Evolutionary conservation across 1,140 invertebrate species (phyloP), one percentile per base, ranked within the genome.

Genomic region (Zaprionus tsacasi): DNA sequence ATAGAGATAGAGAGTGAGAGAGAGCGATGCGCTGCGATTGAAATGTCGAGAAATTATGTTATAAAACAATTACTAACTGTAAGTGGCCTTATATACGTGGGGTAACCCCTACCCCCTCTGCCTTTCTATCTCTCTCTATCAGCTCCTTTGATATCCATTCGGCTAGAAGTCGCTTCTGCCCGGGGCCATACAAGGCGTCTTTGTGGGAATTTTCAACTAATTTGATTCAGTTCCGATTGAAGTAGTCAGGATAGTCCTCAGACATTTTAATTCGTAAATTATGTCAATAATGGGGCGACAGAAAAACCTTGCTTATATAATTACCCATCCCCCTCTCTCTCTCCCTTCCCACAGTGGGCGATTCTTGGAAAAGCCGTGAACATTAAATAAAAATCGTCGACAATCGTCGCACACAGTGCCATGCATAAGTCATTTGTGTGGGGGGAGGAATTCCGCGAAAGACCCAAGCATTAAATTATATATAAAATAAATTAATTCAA

Each of bases 101-200:
- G 3, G 25, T 43, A 30, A 17, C 13, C 21, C 36, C 1, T 6
- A n/a, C 25, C 38, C 36, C 12, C 1, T 30, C 27, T 30, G 1
- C 4, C 27, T 30, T 3, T 30, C 6, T 30, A 1, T 30, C 27
- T 5, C 27, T 30, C 27, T 30, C 36, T 17, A 30, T 33, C 5
- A 67, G 66, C 85, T 88, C 83, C 83, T 88, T 88, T 88, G 83
- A 83, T 76, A 80, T 61, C 10, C 69, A 64, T 54, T 79, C 56
- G 8, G 43, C 55, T 69, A 55, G 61, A 76, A 82, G 78, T 67
- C 61, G 38, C 40, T 82, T 15, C 27, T 27, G 59, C 85, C 81
- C 52, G 35, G 48, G 68, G 83, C 48, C 17, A 59, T 50, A 89
- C 85, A 89, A 78, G 79, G 68, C 59, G 21, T 25, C 58, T 69